Percentiles rank a stretch among this genome's conserved stretches.
Conservation (phyloP, 2,797 vertebrate genomes). For the Chlorospingus flavigularis region DNA sequence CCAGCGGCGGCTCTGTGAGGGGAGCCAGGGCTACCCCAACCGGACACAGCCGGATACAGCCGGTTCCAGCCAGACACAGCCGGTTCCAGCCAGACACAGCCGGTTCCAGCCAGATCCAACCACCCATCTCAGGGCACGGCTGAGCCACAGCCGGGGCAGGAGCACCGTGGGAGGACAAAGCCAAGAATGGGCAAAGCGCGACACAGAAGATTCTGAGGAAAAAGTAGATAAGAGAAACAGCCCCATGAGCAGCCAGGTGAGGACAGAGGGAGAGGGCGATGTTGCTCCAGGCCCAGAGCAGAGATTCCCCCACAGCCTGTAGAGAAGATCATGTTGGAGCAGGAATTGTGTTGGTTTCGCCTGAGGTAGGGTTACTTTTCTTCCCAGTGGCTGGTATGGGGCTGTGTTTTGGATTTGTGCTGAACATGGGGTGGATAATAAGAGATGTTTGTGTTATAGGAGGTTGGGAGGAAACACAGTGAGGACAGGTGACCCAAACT, state of each 20-base stretch:
- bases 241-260: too few relatives aligned
- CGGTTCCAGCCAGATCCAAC: accelerated
- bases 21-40: background rate
- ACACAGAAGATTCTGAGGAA: background rate
- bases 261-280: background rate
- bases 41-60: too few relatives aligned
- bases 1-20: accelerated
- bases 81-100: accelerated
- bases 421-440: background rate
- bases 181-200: background rate
- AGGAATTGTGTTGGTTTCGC: background rate
- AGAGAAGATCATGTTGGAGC: background rate
- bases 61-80: accelerated
- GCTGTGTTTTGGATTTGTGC: background rate
- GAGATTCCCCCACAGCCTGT: background rate
- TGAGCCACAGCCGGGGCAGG: accelerated
- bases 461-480: background rate
- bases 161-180: accelerated
- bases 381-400: background rate
- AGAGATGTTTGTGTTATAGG: background rate
- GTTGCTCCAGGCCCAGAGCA: background rate
- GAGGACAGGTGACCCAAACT: background rate
- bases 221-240: background rate
- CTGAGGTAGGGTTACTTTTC: background rate
- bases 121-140: accelerated